A percentile compares a stretch with the other conserved stretches of the same genome.
phyloP scores from a whole-genome alignment of 53 echinoderm and acorn worm genomes.

The Luidia sarsii region DNA sequence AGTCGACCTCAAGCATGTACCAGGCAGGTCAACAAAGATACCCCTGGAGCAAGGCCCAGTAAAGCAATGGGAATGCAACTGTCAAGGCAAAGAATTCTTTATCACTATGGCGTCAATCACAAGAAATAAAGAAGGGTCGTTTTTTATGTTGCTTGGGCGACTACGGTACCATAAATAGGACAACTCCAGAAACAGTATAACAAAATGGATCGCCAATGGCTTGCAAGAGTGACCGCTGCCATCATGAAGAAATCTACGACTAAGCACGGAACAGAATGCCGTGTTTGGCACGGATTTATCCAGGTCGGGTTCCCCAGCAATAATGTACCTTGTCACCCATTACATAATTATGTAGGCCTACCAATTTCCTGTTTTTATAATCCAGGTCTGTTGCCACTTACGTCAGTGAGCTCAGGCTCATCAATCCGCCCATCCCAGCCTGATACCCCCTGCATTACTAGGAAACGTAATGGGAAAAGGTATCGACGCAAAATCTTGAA shows the following conservation, averaged over 20 bases:
- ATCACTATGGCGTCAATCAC: not conserved
- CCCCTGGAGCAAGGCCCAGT: not conserved
- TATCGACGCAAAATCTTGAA: not conserved
- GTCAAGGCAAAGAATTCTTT: not conserved
- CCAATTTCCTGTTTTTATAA: not conserved
- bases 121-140: constrained; percentile 1
- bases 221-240: too few species aligned
- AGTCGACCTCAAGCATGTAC: too few species aligned
- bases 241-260: too few species aligned
- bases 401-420: not conserved
- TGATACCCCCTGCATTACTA: not conserved
- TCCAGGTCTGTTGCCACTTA: not conserved
- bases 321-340: too few species aligned
- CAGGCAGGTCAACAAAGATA: too few species aligned
- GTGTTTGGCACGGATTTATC: not conserved
- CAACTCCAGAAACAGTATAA: too few species aligned
- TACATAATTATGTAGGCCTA: not conserved
- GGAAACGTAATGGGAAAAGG: constrained; percentile 3
- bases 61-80: constrained; percentile 17
- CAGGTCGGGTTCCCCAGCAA: not conserved
- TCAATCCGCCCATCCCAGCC: not conserved
- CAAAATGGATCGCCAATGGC: too few species aligned
- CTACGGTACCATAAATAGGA: too few species aligned
- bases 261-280: too few species aligned
- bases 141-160: not conserved